A percentile compares a stretch with the other conserved stretches of the same genome.
Evolutionary conservation across 2,888 invertebrate genomes (phyloP).

Genomic region (Pyrrhia umbra): DNA sequence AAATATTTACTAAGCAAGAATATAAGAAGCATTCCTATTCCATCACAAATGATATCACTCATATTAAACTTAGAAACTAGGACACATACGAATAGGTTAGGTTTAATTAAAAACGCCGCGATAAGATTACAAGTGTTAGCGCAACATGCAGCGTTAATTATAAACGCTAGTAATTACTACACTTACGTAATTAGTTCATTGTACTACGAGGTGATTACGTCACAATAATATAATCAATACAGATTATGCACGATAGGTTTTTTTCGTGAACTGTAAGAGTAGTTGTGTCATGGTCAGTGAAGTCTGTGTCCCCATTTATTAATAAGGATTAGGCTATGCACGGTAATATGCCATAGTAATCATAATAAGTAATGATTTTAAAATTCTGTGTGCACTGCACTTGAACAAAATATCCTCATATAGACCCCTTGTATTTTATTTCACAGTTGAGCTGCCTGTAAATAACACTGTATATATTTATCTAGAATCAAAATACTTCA

Average conservation of each 20-base stretch:
- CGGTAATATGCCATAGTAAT: too few relatives aligned
- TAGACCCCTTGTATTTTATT: too few relatives aligned
- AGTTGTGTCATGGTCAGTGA: not conserved
- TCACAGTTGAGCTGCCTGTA: too few relatives aligned
- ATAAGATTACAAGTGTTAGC: slow-evolving; percentile 30
- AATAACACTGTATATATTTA: too few relatives aligned
- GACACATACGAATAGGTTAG: slow-evolving; percentile 16
- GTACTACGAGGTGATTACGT: not conserved
- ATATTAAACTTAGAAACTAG: slow-evolving; percentile 28
- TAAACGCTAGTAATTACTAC: slow-evolving; percentile 44
- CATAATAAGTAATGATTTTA: too few relatives aligned
- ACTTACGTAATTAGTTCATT: slow-evolving; percentile 28
- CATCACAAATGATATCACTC: not conserved
- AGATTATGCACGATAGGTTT: not conserved
- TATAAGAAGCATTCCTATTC: not conserved
- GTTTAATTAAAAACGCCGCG: slow-evolving; percentile 45
- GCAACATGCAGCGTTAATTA: slow-evolving; percentile 17
- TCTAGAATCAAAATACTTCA: too few relatives aligned
- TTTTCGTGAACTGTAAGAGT: not conserved
- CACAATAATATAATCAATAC: not conserved
- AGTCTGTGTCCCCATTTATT: too few relatives aligned
- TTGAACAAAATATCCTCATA: too few relatives aligned
- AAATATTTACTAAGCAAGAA: not conserved
- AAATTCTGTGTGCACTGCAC: too few relatives aligned
- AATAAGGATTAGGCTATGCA: too few relatives aligned